These are phyloP conservation scores for Silvanus unidentatus DNA, from an alignment of 2,888 invertebrate species.

Conservation along the genomic window DNA sequence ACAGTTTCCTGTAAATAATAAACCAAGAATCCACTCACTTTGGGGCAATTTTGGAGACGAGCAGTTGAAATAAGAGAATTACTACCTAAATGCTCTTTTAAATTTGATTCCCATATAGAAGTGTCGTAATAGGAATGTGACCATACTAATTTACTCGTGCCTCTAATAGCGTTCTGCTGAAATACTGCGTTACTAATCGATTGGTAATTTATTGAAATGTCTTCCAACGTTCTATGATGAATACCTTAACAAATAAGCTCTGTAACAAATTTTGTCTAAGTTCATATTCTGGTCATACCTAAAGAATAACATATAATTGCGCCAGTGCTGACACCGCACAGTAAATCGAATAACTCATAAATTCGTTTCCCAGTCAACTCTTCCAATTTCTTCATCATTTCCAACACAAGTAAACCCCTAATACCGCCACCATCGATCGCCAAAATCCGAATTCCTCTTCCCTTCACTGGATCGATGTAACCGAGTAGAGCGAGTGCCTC, in stretches of 20 bases:
- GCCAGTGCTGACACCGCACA: conserved; percentile 79
- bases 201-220: conserved; percentile 56
- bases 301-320: conserved; percentile 55
- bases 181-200: conserved; percentile 60
- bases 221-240: conserved; percentile 53
- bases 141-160: conserved; percentile 74
- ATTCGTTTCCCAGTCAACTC: conserved; percentile 60
- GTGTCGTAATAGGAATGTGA: conserved; percentile 87
- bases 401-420: conserved; percentile 78
- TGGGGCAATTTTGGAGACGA: conserved; percentile 51
- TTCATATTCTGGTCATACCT: background rate
- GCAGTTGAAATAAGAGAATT: conserved; percentile 56
- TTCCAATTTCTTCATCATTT: conserved; percentile 75
- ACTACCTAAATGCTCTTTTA: conserved; percentile 61
- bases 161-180: conserved; percentile 58
- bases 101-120: conserved; percentile 69
- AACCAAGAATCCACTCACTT: conserved; percentile 39
- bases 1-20: conserved; percentile 9
- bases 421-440: conserved; percentile 89
- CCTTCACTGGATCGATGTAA: conserved; percentile 60
- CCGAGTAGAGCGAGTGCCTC: conserved; percentile 67
- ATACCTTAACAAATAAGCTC: conserved; percentile 45
- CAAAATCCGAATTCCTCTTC: conserved; percentile 71
- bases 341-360: conserved; percentile 78
- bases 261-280: background rate